These are phyloP conservation scores for Cheiracanthium punctorium DNA, from an alignment of 2,888 invertebrate genomes.

Conservation along the genomic window DNA sequence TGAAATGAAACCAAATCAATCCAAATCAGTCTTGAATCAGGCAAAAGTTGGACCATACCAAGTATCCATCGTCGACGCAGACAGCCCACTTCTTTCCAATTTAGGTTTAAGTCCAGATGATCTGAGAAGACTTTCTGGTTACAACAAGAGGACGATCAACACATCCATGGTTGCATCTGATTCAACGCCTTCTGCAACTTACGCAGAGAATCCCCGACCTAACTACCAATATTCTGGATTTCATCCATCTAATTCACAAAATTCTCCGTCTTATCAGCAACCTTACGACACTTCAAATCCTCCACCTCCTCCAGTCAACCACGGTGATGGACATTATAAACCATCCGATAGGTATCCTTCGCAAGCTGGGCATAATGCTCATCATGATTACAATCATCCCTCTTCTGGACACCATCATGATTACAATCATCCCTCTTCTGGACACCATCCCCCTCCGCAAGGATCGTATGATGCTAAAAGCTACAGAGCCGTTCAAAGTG, in stretches of 20 bases:
- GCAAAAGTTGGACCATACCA: conserved; percentile 41
- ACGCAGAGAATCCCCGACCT: conserved; percentile 53
- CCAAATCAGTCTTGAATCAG: conserved; percentile 9
- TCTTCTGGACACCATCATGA: neutral
- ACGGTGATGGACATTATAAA: conserved; percentile 29
- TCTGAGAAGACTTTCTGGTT: conserved; percentile 29
- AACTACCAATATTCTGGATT: conserved; percentile 23
- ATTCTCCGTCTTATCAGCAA: neutral
- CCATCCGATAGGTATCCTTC: conserved; percentile 30
- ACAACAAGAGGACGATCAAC: conserved; percentile 23
- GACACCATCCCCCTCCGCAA: conserved; percentile 42
- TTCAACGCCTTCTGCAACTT: conserved; percentile 41
- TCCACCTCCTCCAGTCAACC: neutral
- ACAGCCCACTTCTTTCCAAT: conserved; percentile 41
- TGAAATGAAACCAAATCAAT: neutral
- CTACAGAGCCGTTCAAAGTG: conserved; percentile 19
- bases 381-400: neutral
- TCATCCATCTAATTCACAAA: neutral
- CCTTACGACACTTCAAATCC: conserved; percentile 1
- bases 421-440: neutral
- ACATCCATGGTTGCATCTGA: conserved; percentile 35
- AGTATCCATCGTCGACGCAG: conserved; percentile 48
- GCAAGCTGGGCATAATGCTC: neutral
- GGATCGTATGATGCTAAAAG: conserved; percentile 42
- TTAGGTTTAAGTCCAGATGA: conserved; percentile 44